Base-by-base conservation (phyloP, 2,888 invertebrate species). In the Agrochola macilenta region DNA sequence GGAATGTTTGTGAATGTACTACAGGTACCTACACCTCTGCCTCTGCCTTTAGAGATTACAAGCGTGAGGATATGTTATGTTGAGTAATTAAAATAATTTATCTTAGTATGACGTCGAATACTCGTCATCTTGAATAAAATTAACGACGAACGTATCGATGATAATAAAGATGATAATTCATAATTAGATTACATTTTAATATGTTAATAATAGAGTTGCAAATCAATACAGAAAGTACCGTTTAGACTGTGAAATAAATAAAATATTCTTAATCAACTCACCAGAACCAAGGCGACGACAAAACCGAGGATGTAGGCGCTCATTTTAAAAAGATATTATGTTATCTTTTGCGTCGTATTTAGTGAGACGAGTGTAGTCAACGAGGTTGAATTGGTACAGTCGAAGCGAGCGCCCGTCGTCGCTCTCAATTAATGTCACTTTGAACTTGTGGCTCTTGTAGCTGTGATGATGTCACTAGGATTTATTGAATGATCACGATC, bases 381-480 rank as follows among this genome's bases (percentile, higher is more conserved):
- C 92, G 93, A 94, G 89, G 92, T 93, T 92, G 89, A 93, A 92
- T 92, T 92, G 93, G 87, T 88, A 93, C 92, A 93, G 92, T 90
- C 91, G 87, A 83, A 85, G 83, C 92, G 92, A 90, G 89, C 91
- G 91, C 92, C 88, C 88, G 89, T 87, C 89, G 89, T 86, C 89
- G 90, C 91, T 90, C 91, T 95, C 95, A 96, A 96, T 96, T 96
- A 95, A 92, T 93, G 92, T 85, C 93, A 93, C 91, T 92, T 89
- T 90, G 88, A 91, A 90, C 91, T 93, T 89, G 90, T 90, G 87
- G 87, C 90, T 92, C 92, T 92, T 94, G 93, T 93, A 92, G 92
- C 83, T 87, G 92, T 95, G 96, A 96, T 96, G 96, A 96, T 95
- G 95, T 96, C 96, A 96, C 92, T 90, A 86, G 88, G 88, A 89